Evolutionary conservation across 2,888 invertebrate species (phyloP), one percentile per base, ranked within the genome.

Genomic region (Andricus quercusramuli): DNA sequence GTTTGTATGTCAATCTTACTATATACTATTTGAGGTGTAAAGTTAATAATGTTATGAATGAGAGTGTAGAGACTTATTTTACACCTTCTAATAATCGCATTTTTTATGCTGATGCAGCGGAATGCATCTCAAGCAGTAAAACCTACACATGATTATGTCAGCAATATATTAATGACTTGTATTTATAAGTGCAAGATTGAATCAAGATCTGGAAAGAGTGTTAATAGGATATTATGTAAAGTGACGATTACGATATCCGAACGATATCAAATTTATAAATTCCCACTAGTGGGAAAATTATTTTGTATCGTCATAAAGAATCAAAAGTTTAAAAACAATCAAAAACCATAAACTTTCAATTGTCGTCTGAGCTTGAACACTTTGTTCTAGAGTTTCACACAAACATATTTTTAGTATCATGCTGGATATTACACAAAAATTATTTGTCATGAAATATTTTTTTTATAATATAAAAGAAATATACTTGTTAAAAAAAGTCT

Each of bases 101-200:
- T 17, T 25, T 9, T 25, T 25, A 25, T 25, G 62, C 13, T 22
- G 56, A 56, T 56, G 56, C n/a, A 56, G 56, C 22, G 22, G 29
- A 64, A 64, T 64, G 64, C 29, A 25, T 29, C 17, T 9, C 22
- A 59, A 64, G 22, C 2, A 64, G 64, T 29, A 29, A 29, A 64
- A 64, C 64, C 64, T 64, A 64, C 64, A 64, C 64, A 29, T 29
- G 64, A 29, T 64, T 64, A 64, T 64, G 64, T 64, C 64, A 64
- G 29, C 29, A 17, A 29, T 64, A 37, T 8, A 37, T 37, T 37
- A 37, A 37, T 37, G 37, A 37, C 37, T 37, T 37, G 37, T 37
- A 37, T 8, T 37, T 37, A 37, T 37, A 29, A 29, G 17, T 25
- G 22, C 11, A 59, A 59, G 59, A 22, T 59, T 4, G n/a, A n/a